Conservation (phyloP, 2,888 invertebrate species). For the Norana najaformis region DNA sequence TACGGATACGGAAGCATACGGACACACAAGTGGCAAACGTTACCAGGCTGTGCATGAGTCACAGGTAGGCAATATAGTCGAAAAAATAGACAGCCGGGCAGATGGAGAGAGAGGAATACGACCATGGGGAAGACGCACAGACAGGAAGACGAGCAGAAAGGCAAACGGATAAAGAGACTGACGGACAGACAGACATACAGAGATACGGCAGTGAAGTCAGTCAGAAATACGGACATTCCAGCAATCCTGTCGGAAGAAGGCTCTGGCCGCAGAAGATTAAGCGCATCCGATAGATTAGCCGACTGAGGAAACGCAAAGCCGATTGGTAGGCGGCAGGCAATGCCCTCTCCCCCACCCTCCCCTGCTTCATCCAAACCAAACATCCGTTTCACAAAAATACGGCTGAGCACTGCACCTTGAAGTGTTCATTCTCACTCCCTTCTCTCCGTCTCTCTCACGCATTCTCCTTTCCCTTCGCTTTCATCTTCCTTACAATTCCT, state of each 20-base stretch:
- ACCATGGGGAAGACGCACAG: too few relatives aligned
- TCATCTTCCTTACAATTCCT: neutral
- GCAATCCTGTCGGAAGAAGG: neutral
- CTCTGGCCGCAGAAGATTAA: neutral
- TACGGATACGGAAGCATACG: neutral
- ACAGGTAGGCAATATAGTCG: too few relatives aligned
- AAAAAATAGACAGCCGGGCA: neutral
- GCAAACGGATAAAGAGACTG: too few relatives aligned
- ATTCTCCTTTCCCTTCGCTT: neutral
- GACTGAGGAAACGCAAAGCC: neutral
- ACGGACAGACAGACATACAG: neutral
- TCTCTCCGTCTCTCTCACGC: constrained; percentile 25
- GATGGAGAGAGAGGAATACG: neutral
- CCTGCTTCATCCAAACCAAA: neutral
- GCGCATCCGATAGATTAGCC: neutral
- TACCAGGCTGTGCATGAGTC: neutral
- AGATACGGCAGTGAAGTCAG: too few relatives aligned
- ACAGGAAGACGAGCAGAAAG: too few relatives aligned
- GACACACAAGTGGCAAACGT: neutral
- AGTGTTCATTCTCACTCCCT: neutral
- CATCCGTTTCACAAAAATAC: neutral
- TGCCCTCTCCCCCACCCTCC: too few relatives aligned
- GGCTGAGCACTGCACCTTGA: neutral
- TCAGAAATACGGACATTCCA: neutral
- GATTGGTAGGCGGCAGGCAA: neutral